phyloP scores from a whole-genome alignment of 2,113 vertebrate genomes.

The Chloebia gouldiae region DNA sequence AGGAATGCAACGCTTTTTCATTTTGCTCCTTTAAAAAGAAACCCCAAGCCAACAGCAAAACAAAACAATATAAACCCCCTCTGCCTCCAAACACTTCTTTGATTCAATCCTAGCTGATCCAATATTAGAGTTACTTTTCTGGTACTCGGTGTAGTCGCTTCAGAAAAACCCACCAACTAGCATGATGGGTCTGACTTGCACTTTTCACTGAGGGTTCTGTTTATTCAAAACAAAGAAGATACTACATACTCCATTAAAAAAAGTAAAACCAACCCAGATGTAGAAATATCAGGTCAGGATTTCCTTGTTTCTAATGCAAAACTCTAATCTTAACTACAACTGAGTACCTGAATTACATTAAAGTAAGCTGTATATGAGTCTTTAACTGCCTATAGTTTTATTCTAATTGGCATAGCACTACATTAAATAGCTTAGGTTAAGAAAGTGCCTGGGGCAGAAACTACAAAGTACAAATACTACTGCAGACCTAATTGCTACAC shows the following conservation, averaged over 20 bases:
- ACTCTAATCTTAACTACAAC: background rate
- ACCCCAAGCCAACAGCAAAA: background rate
- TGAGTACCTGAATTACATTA: background rate
- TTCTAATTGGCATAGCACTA: background rate
- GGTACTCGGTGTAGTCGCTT: background rate
- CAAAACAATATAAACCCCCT: background rate
- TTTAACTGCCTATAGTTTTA: background rate
- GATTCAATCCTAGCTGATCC: background rate
- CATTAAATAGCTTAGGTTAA: background rate
- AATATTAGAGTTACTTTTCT: background rate
- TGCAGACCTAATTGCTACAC: background rate
- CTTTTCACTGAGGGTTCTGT: background rate
- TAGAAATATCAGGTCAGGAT: background rate
- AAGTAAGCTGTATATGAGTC: background rate
- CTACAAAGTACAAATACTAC: background rate
- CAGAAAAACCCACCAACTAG: background rate
- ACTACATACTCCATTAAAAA: background rate
- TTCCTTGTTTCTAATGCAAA: background rate
- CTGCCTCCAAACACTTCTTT: background rate
- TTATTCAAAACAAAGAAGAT: background rate
- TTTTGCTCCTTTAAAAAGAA: background rate
- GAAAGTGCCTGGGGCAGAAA: background rate
- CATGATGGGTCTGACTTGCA: background rate
- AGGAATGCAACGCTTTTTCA: background rate
- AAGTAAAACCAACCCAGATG: background rate